Percentiles rank a stretch among this genome's conserved stretches.
phyloP scores from a whole-genome alignment of 2,797 vertebrate genomes.

The Natrix natrix region DNA sequence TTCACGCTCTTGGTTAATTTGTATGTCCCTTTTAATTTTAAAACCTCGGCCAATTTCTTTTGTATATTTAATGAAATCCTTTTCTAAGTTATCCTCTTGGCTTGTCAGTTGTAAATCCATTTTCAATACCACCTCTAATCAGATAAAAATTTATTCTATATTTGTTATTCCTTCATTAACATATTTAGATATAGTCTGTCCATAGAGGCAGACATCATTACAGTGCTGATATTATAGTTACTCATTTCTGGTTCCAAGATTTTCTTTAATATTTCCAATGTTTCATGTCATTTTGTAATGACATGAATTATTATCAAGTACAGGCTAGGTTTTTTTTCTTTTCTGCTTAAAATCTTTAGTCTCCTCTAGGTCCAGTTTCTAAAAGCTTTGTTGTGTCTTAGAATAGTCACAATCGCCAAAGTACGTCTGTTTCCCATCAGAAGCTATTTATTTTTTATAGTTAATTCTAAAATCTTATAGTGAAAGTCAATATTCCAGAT shows the following conservation, averaged over 20 bases:
- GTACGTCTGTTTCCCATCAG: neutral
- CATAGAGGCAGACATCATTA: neutral
- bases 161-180: neutral
- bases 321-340: neutral
- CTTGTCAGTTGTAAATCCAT: neutral
- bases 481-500: neutral
- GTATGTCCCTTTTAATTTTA: neutral
- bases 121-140: neutral
- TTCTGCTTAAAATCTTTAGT: neutral
- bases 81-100: neutral
- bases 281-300: neutral
- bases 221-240: neutral
- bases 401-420: neutral
- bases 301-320: neutral
- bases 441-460: neutral
- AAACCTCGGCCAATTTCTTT: neutral
- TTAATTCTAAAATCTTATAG: neutral
- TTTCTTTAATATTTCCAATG: neutral
- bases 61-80: neutral
- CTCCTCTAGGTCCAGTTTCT: neutral
- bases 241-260: neutral
- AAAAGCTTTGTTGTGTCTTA: neutral
- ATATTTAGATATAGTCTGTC: neutral
- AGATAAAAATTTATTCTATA: neutral
- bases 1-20: neutral